A percentile compares a stretch with the other conserved stretches of the same genome.
Conservation (phyloP, 2,113 vertebrate species). For the Laticauda laticaudata region DNA sequence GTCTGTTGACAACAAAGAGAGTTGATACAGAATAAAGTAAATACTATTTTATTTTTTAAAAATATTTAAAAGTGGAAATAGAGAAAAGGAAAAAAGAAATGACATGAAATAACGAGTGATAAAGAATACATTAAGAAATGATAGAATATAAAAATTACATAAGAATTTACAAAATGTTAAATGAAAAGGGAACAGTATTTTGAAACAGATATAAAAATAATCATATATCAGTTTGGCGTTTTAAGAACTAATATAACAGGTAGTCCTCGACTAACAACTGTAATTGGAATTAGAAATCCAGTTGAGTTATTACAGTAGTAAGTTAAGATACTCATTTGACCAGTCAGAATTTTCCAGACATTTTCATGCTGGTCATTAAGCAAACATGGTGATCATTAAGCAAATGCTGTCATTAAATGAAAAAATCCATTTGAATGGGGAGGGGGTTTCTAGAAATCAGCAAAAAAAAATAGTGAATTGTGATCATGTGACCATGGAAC, state of each 20-base stretch:
- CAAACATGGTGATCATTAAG: too few relatives aligned
- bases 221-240: background rate
- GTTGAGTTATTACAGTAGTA: background rate
- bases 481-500: too few relatives aligned
- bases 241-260: background rate
- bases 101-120: background rate
- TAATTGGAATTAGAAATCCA: background rate
- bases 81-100: background rate
- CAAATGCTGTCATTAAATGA: too few relatives aligned
- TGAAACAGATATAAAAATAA: background rate
- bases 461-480: too few relatives aligned
- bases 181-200: background rate
- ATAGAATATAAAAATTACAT: background rate
- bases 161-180: background rate
- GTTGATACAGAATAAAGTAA: background rate
- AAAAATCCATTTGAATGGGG: too few relatives aligned
- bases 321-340: background rate
- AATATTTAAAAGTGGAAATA: background rate
- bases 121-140: background rate
- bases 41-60: background rate
- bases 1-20: slow-evolving; percentile 74
- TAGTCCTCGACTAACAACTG: background rate
- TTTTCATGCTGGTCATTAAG: background rate
- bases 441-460: too few relatives aligned
- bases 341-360: background rate